Evolutionary conservation across 2,797 vertebrate species (phyloP), one percentile per base, ranked within the genome.

Genomic region (Notamacropus eugenii): DNA sequence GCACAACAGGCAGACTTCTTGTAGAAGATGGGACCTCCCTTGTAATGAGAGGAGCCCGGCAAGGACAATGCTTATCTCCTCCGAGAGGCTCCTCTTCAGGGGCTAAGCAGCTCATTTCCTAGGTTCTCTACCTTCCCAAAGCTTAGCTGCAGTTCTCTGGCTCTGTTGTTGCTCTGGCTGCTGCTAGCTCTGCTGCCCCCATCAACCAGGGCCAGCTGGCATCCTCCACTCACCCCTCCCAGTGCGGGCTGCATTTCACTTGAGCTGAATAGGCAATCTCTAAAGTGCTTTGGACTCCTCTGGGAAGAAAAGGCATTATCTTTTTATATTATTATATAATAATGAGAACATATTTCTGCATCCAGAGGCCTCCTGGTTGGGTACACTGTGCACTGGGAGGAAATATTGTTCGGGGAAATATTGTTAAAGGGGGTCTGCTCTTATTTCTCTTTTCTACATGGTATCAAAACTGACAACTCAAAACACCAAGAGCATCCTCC

Each of bases 271-370:
- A 9, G 40, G 91, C 93, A 55, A 40, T 52, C 40, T 91, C 90
- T 96, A 94, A 87, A 94, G 93, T 95, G 96, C 96, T 92, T 92
- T 59, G 95, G 93, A 92, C 93, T 93, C 55, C 93, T 93, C 24
- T 52, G 90, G 87, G 67, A 90, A 95, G 59, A 50, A 95, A 95
- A 93, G 90, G 34, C 94, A 95, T 95, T 94, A 93, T 82, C 52
- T 92, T 58, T 87, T 93, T 52, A 91, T 95, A 67, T 96, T 93
- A 96, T 96, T 96, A 95, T 52, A 55, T 24, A 93, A 94, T 94
- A 92, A 96, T 92, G 95, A 94, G 95, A 92, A 92, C 87, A 93
- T 91, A 90, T 96, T 58, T 94, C 94, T 57, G 50, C 40, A 31
- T 91, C 91, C 95, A 31, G 91, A 0, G 10, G 93, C 91, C 94